Base-by-base conservation (phyloP, 2,113 vertebrate genomes). In the Thinocorus orbignyianus region DNA sequence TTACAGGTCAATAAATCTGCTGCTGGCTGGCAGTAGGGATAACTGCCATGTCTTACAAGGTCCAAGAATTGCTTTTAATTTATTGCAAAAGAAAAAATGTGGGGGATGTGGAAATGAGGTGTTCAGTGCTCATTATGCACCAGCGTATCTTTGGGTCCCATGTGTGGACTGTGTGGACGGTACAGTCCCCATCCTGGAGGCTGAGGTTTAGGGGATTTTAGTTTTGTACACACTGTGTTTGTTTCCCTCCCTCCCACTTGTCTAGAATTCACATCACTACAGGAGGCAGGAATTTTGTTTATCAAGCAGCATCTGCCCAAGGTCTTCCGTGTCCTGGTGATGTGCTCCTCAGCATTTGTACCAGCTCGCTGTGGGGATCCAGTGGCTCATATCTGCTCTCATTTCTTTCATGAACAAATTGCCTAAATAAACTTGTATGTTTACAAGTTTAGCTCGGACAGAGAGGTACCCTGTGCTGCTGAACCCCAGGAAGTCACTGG, bases 1-100 rank as follows among this genome's bases (percentile, higher is more conserved):
- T 30, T 48, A 23, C 88, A 72, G 90, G 65, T 42, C 83, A 81
- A 68, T 97, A 97, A 95, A 97, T 93, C 86, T 81, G 88, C 86
- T 88, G 58, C 82, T 93, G 85, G 35, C 82, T 95, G 88, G 80
- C 86, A 58, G 46, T 7, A 16, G 80, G 81, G 55, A 74, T 88
- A 96, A 86, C 80, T 89, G 71, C 68, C 88, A 93, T 88, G 91
- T 86, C 86, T 74, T 86, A 86, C 76, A 92, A 78, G 68, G 77
- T 26, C 83, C n/a, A 60, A 71, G 69, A 89, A 52, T 19, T 48
- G 80, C 51, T 81, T 90, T 72, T 44, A 33, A 64, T 88, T 78
- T 81, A 11, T 78, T 81, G 54, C 83, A 74, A 11, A 25, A 17
- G 71, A 11, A 25, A 14, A 48, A 78, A 78, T 5, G 55, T 24